Base-by-base conservation (phyloP, 2,113 vertebrate genomes). In the Eurystomus gularis region DNA sequence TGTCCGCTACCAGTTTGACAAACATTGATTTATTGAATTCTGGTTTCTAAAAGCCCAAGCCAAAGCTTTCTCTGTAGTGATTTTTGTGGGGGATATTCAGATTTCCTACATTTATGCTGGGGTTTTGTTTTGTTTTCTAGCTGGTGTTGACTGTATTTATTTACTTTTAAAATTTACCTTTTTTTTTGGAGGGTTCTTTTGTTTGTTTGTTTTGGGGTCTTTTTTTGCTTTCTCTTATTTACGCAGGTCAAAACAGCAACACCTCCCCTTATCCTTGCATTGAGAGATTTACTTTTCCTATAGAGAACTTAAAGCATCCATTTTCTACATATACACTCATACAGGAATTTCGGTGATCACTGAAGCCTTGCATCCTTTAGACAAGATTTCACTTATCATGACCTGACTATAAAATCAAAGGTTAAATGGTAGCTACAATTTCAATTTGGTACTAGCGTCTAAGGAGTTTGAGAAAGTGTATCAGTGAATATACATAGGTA, bases 301-400 rank as follows among this genome's bases (percentile, higher is more conserved):
- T 4, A 31, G 28, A 58, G 29, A 75, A 42, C 3, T 25, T 62
- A 12, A 42, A 11, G n/a, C 42, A 44, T 31, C 42, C 2, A 1
- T 83, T 79, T 92, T 65, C 23, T 29, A 23, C 11, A 8, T 25
- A 25, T 13, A 33, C 9, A 68, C 21, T 7, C 10, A 17, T 52
- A 28, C 1, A 64, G 48, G 70, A 78, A 79, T 88, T 92, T 88
- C 64, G 92, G 68, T 92, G 55, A 68, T 93, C 88, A 75, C 46
- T 79, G 49, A 87, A 94, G 54, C 71, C 46, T 82, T 73, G 55
- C 49, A 39, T 95, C 77, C 92, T 94, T 88, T 71, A 93, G 60
- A 51, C 40, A 86, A 52, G 55, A 40, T 65, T 11, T 31, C 35
- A n/a, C 61, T 72, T 76, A 48, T 58, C 13, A 3, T 3, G 9